These are phyloP conservation scores for Hydrolagus colliei DNA, from an alignment of 2,797 vertebrate genomes.

Conservation along the genomic window DNA sequence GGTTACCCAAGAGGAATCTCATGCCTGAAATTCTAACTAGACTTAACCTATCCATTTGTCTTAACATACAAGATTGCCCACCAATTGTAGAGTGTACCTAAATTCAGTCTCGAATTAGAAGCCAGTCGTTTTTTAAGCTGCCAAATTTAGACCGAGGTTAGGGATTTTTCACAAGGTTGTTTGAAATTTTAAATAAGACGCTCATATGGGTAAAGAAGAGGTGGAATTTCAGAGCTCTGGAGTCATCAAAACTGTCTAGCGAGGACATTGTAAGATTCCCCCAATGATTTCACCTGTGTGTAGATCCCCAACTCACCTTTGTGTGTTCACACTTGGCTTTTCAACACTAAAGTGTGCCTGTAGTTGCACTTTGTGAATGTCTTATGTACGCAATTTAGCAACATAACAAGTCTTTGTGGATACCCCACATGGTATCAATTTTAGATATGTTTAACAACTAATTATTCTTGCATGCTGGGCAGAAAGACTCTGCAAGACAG, in stretches of 20 bases:
- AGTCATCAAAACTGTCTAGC: neutral
- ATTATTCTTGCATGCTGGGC: slow-evolving; percentile 49
- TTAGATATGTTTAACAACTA: slow-evolving; percentile 50
- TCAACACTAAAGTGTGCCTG: slow-evolving; percentile 38
- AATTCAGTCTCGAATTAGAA: too few species aligned
- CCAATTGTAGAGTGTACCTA: too few species aligned
- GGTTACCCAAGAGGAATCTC: too few species aligned
- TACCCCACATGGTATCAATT: slow-evolving; percentile 56
- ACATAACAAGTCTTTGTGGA: slow-evolving; percentile 52
- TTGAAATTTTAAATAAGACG: slow-evolving; percentile 33
- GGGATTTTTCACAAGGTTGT: slow-evolving; percentile 29
- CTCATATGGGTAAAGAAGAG: too few species aligned
- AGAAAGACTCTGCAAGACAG: slow-evolving; percentile 55
- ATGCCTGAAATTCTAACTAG: too few species aligned
- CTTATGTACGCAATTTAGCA: slow-evolving; percentile 49
- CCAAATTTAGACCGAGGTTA: too few species aligned
- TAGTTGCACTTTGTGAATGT: slow-evolving; percentile 48
- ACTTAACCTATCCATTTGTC: too few species aligned
- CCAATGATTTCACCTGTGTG: slow-evolving; percentile 45
- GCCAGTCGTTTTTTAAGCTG: too few species aligned
- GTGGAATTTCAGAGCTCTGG: neutral
- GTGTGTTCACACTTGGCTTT: slow-evolving; percentile 33
- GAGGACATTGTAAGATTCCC: neutral
- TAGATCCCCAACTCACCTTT: slow-evolving; percentile 27
- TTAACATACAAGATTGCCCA: too few species aligned